Evolutionary conservation across 2,797 vertebrate species (phyloP).

Genomic region (Stomatorhinus walkeri): DNA sequence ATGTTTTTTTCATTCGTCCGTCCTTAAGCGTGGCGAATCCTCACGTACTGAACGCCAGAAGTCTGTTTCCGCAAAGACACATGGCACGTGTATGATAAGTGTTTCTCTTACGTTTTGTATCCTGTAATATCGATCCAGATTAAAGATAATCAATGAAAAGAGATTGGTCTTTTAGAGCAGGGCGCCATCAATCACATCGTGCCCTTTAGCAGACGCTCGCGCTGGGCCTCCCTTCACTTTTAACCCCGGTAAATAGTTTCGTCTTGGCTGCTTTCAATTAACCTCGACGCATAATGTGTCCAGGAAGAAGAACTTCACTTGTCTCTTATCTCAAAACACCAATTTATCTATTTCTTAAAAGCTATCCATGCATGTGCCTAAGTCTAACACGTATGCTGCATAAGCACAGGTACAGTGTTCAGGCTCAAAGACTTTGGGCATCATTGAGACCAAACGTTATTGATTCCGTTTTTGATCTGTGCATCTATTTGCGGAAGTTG

Average conservation of each 20-base stretch:
- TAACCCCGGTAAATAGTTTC: not conserved
- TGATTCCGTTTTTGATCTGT: conserved; percentile 11
- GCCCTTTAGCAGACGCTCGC: conserved; percentile 20
- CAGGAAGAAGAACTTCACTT: not conserved
- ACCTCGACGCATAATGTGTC: not conserved
- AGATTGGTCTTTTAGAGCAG: conserved; percentile 21
- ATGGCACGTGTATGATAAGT: not conserved
- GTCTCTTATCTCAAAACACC: not conserved
- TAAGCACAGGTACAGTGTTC: not conserved
- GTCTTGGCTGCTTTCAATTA: conserved; percentile 14
- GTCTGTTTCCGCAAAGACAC: not conserved
- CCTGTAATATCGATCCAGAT: conserved; percentile 5
- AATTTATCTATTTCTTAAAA: not conserved
- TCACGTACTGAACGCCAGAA: not conserved
- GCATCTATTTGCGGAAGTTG: conserved; percentile 5
- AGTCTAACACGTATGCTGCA: not conserved
- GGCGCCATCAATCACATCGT: conserved; percentile 21
- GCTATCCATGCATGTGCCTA: not conserved
- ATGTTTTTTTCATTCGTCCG: conserved; percentile 14
- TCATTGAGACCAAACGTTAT: conserved; percentile 12
- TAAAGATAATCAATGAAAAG: conserved; percentile 24
- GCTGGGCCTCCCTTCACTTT: not conserved
- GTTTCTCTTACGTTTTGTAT: not conserved
- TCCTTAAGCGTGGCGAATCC: not conserved
- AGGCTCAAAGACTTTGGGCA: not conserved